Evolutionary conservation across 1,140 invertebrate species (phyloP), one percentile per base, ranked within the genome.

Genomic region (Hormaphis cornu): DNA sequence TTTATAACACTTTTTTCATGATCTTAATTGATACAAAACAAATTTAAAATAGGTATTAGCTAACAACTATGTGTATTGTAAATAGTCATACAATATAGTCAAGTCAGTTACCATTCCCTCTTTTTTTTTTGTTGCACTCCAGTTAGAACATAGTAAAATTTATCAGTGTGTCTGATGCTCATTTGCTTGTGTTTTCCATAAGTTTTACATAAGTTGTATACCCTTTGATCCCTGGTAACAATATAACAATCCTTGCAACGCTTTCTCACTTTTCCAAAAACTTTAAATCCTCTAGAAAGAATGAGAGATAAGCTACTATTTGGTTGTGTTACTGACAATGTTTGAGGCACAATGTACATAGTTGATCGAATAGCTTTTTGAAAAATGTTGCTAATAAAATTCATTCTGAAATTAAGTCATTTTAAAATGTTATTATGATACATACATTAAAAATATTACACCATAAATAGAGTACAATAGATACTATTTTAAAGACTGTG

Each of bases 141-240:
- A 5, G 87, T 86, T 46, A 90, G 76, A 70, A 89, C 85, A 82
- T 86, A 89, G 35, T 82, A 85, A 72, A 85, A 85, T 72, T 82
- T 81, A 37, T 82, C 83, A 71, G 84, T 82, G 53, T 81, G 78
- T 61, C 84, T 81, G 78, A 84, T 86, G 28, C 83, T 77, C 82
- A 85, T 87, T 80, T 91, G 89, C 74, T 92, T 92, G 74, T 93
- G 90, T 59, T 89, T 79, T 40, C 86, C 85, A 76, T 87, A 83
- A 22, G 82, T 85, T 73, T 84, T 84, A 74, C 90, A 93, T 56
- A 88, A 83, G 50, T 90, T 83, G 78, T 86, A 89, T 71, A 84
- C 75, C 37, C 87, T 80, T 71, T 86, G 82, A 75, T 90, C 81
- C 63, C 84, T 78, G 44, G 81, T 79, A 14, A 89, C 83, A 75